Conservation (phyloP, 1,140 invertebrate genomes). For the Patella vulgata region DNA sequence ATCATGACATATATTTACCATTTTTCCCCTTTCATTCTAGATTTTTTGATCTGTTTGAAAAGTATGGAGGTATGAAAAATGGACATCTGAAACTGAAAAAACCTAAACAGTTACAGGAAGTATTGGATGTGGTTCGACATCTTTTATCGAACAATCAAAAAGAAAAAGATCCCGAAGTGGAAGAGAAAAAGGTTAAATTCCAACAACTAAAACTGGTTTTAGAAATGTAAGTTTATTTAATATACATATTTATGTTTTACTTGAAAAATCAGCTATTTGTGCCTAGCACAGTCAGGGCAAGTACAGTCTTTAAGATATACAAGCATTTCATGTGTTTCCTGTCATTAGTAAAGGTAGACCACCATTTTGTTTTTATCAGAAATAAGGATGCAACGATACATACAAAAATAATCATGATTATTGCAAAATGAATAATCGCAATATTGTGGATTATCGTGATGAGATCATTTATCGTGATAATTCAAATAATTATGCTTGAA, state of each 20-base stretch:
- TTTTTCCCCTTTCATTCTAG: constrained; percentile 71
- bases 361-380: no score
- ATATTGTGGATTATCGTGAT: no score
- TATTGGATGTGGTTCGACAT: constrained; percentile 92
- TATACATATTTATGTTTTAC: background rate
- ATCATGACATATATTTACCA: background rate
- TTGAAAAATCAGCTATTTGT: background rate
- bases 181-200: constrained; percentile 87
- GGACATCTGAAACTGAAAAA: constrained; percentile 98
- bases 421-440: no score
- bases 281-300: no score
- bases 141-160: constrained; percentile 87
- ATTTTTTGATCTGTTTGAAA: constrained; percentile 98
- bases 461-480: no score
- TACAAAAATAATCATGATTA: no score
- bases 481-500: no score
- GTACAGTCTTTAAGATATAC: no score
- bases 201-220: constrained; percentile 98
- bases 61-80: constrained; percentile 94
- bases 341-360: no score
- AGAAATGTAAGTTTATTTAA: constrained; percentile 85
- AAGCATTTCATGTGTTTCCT: no score
- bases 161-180: constrained; percentile 89
- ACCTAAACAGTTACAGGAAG: constrained; percentile 94
- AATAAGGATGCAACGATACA: no score